A percentile compares a stretch with the other conserved stretches of the same genome.
phyloP scores from a whole-genome alignment of 2,888 invertebrate species.

The Trissolcus japonicus region DNA sequence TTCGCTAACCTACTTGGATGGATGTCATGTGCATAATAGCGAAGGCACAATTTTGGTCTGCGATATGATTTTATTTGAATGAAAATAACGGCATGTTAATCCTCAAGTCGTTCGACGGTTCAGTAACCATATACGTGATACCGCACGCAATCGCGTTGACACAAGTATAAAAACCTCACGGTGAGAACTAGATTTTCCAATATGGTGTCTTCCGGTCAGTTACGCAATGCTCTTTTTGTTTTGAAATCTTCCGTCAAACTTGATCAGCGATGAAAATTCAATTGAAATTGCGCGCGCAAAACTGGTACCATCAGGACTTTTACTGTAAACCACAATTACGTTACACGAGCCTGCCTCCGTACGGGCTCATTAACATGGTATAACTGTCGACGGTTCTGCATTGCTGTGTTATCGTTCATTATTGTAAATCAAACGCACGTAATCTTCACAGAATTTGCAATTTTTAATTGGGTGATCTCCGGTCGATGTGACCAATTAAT shows the following conservation, averaged over 20 bases:
- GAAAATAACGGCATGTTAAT: constrained; percentile 48
- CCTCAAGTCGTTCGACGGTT: constrained; percentile 33
- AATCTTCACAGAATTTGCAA: neutral
- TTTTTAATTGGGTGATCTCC: constrained; percentile 2
- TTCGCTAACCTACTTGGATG: constrained; percentile 22
- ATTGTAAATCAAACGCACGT: constrained; percentile 7
- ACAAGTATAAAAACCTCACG: constrained; percentile 10
- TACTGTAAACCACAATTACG: constrained; percentile 35
- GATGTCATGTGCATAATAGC: constrained; percentile 44
- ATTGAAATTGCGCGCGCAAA: too few relatives aligned
- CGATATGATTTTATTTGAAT: constrained; percentile 48
- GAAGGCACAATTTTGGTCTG: constrained; percentile 42
- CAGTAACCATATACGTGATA: constrained; percentile 10
- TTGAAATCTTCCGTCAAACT: neutral
- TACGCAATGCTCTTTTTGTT: constrained; percentile 6
- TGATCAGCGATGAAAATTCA: constrained; percentile 9
- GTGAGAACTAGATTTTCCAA: constrained; percentile 14
- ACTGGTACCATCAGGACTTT: constrained; percentile 21
- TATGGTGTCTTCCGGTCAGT: constrained; percentile 4
- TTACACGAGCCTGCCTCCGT: constrained; percentile 25
- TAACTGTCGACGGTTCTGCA: constrained; percentile 33
- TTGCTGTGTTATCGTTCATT: constrained; percentile 10
- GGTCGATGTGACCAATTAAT: neutral
- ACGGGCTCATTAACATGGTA: constrained; percentile 33
- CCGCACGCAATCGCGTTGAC: constrained; percentile 23